Evolutionary conservation across 2,888 invertebrate genomes (phyloP).

Genomic region (Sarcophaga variegata): DNA sequence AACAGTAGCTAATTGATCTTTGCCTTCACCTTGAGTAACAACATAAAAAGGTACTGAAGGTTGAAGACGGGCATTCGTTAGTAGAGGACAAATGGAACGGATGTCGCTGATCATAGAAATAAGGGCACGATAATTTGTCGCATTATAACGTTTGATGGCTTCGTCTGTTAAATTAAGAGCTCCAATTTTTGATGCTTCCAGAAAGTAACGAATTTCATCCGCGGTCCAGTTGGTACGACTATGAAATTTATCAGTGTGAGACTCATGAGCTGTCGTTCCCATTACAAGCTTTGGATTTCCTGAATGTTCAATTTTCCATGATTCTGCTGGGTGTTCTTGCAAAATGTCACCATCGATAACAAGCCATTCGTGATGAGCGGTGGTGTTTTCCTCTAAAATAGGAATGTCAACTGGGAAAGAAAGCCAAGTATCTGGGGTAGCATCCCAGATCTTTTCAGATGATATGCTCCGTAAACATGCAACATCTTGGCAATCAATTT

Average conservation of each 20-base stretch:
- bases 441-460: slow-evolving; percentile 85
- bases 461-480: slow-evolving; percentile 84
- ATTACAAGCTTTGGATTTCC: slow-evolving; percentile 84
- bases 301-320: slow-evolving; percentile 83
- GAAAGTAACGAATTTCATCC: slow-evolving; percentile 85
- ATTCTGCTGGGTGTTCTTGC: slow-evolving; percentile 86
- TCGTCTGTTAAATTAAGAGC: slow-evolving; percentile 85
- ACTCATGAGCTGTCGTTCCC: slow-evolving; percentile 89
- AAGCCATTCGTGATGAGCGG: slow-evolving; percentile 87
- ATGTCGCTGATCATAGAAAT: slow-evolving; percentile 90
- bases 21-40: slow-evolving; percentile 84
- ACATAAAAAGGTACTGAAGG: slow-evolving; percentile 88
- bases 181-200: slow-evolving; percentile 84
- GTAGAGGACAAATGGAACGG: slow-evolving; percentile 90
- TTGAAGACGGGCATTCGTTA: slow-evolving; percentile 86
- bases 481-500: slow-evolving; percentile 84
- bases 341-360: slow-evolving; percentile 88
- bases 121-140: slow-evolving; percentile 87
- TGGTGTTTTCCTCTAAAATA: slow-evolving; percentile 82
- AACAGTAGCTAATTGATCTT: slow-evolving; percentile 83
- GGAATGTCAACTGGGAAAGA: slow-evolving; percentile 84
- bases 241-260: slow-evolving; percentile 85
- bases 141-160: slow-evolving; percentile 86
- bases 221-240: slow-evolving; percentile 86
- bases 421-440: slow-evolving; percentile 89